Percentiles rank a stretch among this genome's conserved stretches.
Evolutionary conservation across 2,888 invertebrate species (phyloP).

Genomic region (Lacanobia wlatinum): DNA sequence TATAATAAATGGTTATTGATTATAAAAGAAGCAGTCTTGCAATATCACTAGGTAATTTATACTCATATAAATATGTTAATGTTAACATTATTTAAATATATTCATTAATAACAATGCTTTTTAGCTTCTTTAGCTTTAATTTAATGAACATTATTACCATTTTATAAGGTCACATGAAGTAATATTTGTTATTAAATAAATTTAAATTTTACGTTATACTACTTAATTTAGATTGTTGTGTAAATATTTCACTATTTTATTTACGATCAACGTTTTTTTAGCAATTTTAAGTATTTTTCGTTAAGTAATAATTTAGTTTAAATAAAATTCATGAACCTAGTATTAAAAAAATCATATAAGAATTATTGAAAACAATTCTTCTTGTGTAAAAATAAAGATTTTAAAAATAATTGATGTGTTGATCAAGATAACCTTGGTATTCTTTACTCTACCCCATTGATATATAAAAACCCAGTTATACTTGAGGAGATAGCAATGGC

Average conservation of each 20-base stretch:
- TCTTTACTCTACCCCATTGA: conserved; percentile 46
- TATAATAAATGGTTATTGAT: conserved; percentile 43
- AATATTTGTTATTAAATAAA: conserved; percentile 83
- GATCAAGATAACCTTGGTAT: conserved; percentile 58
- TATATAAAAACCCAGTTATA: no score
- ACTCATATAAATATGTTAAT: conserved; percentile 67
- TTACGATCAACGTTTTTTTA: conserved; percentile 82
- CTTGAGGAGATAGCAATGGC: no score
- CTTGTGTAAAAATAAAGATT: conserved; percentile 88
- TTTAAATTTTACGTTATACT: conserved; percentile 82
- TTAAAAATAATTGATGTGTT: conserved; percentile 75
- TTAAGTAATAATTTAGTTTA: conserved; percentile 75
- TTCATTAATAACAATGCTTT: conserved; percentile 67
- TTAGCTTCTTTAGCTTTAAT: conserved; percentile 75
- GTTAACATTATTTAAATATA: conserved; percentile 64
- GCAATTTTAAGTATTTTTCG: conserved; percentile 77
- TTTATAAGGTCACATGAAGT: conserved; percentile 75
- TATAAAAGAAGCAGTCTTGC: conserved; percentile 66
- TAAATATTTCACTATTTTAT: conserved; percentile 86
- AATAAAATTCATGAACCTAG: conserved; percentile 77
- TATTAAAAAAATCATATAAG: conserved; percentile 81
- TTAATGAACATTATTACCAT: conserved; percentile 72
- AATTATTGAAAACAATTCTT: conserved; percentile 83
- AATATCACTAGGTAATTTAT: conserved; percentile 72
- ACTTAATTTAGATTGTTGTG: conserved; percentile 85